Base-by-base conservation (phyloP, 2,113 vertebrate genomes). In the Dasyprocta punctata region DNA sequence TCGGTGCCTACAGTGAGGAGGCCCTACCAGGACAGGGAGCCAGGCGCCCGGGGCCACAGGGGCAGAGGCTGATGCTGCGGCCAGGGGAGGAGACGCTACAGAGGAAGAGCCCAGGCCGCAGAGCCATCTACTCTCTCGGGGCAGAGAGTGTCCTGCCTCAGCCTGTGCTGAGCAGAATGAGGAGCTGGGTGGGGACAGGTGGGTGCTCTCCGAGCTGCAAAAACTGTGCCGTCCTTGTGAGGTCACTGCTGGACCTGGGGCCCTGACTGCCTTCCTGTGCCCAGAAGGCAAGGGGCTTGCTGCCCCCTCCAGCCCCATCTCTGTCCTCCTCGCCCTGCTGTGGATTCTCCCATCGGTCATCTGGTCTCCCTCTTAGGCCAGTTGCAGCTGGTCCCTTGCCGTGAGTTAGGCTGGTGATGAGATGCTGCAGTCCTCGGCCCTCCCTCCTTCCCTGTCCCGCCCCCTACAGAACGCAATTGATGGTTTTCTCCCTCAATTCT, bases 111-210 rank as follows among this genome's bases (percentile, higher is more conserved):
- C 98, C 84, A 99, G 85, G 98, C 98, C 63, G 98, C 92, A 88
- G 98, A 98, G 98, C 98, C 99, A 85, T 98, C 99, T 1, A 99
- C 99, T 98, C 97, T 98, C 0, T 99, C 96, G 13, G 99, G 99
- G 89, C 36, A 84, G 98, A 54, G 47, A 54, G 52, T 54, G 52
- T 14, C 52, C 52, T 56, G 54, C 99, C 95, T 96, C 98, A 11
- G 98, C 98, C 38, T 98, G 97, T 54, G 86, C 69, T 77, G 99
- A 99, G 99, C 99, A 99, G 98, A 99, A 99, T 86, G 99, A 99
- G 97, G 99, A 99, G 99, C 99, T 91, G 91, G 94, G 91, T 96
- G 86, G 97, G 97, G 97, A 80, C 97, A 98, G 97, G 97, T 96
- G 96, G 94, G 98, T 98, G 96, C 98, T 82, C 91, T 96, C 99